Percentiles rank a stretch among this genome's conserved stretches.
Conservation (phyloP, 2,113 vertebrate species). For the Elephas maximus region DNA sequence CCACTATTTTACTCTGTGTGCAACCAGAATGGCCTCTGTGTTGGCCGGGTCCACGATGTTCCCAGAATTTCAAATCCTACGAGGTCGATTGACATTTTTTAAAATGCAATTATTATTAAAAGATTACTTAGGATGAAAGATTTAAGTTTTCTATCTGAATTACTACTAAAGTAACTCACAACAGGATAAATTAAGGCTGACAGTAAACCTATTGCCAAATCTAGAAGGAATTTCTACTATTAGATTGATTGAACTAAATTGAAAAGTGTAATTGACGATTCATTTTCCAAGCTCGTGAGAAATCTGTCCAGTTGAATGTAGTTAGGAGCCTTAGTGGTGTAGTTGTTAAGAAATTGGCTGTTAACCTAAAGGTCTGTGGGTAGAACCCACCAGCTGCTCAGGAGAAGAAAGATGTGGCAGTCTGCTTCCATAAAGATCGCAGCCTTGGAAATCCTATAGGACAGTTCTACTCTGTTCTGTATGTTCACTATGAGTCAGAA, state of each 20-base stretch:
- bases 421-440: neutral
- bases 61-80: neutral
- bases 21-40: neutral
- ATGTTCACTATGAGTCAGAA: neutral
- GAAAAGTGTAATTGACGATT: slow-evolving; percentile 50
- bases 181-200: slow-evolving; percentile 58
- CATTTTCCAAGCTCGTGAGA: slow-evolving; percentile 62
- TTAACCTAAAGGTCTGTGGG: too few species aligned
- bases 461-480: neutral
- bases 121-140: slow-evolving; percentile 22
- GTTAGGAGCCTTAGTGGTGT: neutral
- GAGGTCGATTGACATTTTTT: neutral
- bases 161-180: slow-evolving; percentile 49
- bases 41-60: neutral
- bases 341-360: neutral
- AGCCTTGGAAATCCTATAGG: neutral
- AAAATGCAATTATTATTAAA: slow-evolving; percentile 42
- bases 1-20: neutral
- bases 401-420: neutral
- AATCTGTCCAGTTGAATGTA: neutral
- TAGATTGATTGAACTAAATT: slow-evolving; percentile 48
- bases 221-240: slow-evolving; percentile 63
- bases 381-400: too few species aligned
- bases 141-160: slow-evolving; percentile 52
- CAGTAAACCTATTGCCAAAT: slow-evolving; percentile 63